Conservation (phyloP, 2,888 invertebrate species). For the Morpho deidamia region DNA sequence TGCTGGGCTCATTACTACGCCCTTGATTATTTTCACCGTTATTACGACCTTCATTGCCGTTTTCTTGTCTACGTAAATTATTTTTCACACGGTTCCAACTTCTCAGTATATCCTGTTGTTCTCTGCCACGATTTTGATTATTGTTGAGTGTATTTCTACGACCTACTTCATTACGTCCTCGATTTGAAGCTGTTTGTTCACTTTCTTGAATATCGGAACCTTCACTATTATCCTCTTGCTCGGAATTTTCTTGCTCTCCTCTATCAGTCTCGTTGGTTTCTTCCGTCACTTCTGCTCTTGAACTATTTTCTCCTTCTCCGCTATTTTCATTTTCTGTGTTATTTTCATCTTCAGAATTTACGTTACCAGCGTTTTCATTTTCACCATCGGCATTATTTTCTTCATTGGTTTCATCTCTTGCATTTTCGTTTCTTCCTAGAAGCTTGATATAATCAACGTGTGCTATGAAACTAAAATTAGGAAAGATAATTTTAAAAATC, state of each 20-base stretch:
- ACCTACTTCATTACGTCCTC: background rate
- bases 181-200: conserved; percentile 1
- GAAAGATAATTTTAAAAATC: background rate
- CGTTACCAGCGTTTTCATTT: conserved; percentile 13
- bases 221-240: conserved; percentile 1
- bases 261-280: conserved; percentile 3
- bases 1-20: background rate
- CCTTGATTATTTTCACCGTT: background rate
- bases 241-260: background rate
- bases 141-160: background rate
- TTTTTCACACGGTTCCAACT: background rate
- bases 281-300: background rate
- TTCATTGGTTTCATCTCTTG: conserved; percentile 10
- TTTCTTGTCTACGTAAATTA: background rate
- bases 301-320: conserved; percentile 3
- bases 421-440: conserved; percentile 9
- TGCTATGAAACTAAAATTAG: conserved; percentile 30
- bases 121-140: background rate
- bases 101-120: background rate
- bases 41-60: background rate
- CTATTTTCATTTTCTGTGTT: conserved; percentile 2
- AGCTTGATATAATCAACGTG: conserved; percentile 28
- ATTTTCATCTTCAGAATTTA: conserved; percentile 2
- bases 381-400: background rate
- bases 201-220: conserved; percentile 2